Evolutionary conservation across 2,888 invertebrate genomes (phyloP).

Genomic region (Gryllus longicercus): DNA sequence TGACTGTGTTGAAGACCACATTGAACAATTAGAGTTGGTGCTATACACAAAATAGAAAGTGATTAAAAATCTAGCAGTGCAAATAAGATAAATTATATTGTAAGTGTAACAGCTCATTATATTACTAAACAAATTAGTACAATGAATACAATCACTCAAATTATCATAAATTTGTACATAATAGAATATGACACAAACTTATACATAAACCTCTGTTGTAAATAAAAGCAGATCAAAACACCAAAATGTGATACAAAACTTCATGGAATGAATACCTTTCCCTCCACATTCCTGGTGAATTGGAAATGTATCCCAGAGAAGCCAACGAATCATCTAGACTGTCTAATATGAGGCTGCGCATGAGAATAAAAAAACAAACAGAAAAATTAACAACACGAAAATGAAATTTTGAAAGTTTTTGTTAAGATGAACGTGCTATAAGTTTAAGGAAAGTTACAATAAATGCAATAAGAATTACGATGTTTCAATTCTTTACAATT

Average conservation of each 20-base stretch:
- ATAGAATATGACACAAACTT: constrained; percentile 42
- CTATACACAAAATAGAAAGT: not conserved
- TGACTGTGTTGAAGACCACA: constrained; percentile 3
- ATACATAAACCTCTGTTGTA: constrained; percentile 40
- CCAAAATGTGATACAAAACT: constrained; percentile 12
- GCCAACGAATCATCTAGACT: constrained; percentile 49
- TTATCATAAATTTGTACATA: constrained; percentile 19
- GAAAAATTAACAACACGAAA: constrained; percentile 20
- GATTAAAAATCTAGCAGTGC: not conserved
- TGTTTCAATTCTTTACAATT: no score
- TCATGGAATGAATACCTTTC: constrained; percentile 48
- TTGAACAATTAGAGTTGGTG: not conserved
- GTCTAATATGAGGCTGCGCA: constrained; percentile 34
- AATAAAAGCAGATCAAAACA: constrained; percentile 37
- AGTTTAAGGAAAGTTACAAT: not conserved
- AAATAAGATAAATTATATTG: not conserved
- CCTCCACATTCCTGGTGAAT: constrained; percentile 53
- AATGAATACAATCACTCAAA: constrained; percentile 3
- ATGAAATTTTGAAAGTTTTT: not conserved
- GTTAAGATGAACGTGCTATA: not conserved
- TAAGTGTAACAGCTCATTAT: not conserved
- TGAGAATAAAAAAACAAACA: constrained; percentile 17
- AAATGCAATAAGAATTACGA: no score
- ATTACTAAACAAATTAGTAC: not conserved
- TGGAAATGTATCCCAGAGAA: constrained; percentile 49